Evolutionary conservation across 2,113 vertebrate species (phyloP).

Genomic region (Dicaeum eximium): DNA sequence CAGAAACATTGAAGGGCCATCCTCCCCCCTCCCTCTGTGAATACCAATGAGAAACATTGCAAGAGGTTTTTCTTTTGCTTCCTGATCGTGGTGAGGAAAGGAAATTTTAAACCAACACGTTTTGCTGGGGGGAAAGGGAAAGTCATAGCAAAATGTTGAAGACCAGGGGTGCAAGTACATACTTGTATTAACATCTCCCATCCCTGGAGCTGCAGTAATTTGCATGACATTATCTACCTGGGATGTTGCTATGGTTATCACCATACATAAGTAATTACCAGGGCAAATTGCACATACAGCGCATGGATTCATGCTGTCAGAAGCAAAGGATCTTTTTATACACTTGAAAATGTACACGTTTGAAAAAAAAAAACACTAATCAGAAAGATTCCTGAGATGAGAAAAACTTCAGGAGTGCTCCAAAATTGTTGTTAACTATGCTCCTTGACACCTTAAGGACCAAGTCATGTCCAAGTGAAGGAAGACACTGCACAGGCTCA

Average conservation of each 20-base stretch:
- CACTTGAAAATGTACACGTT: conserved; percentile 27
- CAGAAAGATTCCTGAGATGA: not conserved
- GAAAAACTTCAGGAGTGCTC: conserved; percentile 1
- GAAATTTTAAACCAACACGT: not conserved
- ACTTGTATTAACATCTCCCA: conserved; percentile 27
- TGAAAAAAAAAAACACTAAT: not conserved
- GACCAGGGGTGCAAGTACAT: not conserved
- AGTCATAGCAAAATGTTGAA: not conserved
- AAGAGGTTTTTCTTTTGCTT: not conserved
- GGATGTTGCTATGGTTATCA: conserved; percentile 70
- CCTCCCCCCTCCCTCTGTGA: not conserved
- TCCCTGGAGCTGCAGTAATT: conserved; percentile 30
- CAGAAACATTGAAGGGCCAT: conserved; percentile 17
- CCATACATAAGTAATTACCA: conserved; percentile 63
- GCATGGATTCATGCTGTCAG: conserved; percentile 46
- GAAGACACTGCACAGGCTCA: not conserved
- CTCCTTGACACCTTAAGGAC: not conserved
- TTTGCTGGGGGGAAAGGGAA: not conserved
- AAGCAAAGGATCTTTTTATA: conserved; percentile 13
- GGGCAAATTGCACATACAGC: conserved; percentile 57
- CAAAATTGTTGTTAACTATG: not conserved
- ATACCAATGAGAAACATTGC: not conserved
- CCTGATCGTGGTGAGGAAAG: not conserved
- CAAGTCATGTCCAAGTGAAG: not conserved
- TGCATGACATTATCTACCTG: conserved; percentile 51